Evolutionary conservation across 2,888 invertebrate species (phyloP), one percentile per base, ranked within the genome.

Genomic region (Ophioninae sp.): DNA sequence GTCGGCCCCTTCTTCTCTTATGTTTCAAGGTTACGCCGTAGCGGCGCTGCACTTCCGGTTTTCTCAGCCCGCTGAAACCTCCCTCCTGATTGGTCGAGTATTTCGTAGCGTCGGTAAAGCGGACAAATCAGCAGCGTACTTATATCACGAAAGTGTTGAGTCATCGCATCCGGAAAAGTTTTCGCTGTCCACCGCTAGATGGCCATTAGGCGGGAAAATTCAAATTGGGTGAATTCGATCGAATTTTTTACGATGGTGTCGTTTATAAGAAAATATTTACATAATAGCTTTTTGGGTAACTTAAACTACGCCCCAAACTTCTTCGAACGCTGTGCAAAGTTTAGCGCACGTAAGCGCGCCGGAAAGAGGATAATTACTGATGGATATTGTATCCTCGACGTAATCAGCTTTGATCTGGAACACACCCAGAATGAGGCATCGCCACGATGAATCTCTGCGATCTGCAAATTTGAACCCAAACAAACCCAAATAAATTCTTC

Each of bases 321-420:
- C 98, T 94, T 99, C 99, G 94, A 99, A 99, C 3, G 97, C 98
- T 69, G 96, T 95, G 93, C 98, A 99, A 72, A 99, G 92, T 93
- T 99, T 99, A 37, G 98, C 96, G 93, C 99, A 99, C 0, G 99
- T 97, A 80, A 99, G 94, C 10, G 99, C 99, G 30, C 97, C 99
- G 57, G 99, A 99, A 59, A 99, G 94, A 3, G 99, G 99, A 93
- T 98, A 99, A 92, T 97, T 98, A 92, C 99, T 99, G 79, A 99
- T 97, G 3, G 99, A 98, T 90, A 98, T 94, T 0, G 96, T 95
- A 85, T 97, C 97, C 94, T 99, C 99, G 0, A 96, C 95, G 93
- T 99, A 99, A 93, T 99, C 98, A 0, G 94, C 93, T 79, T 94
- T 93, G 7, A 96, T 94, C 95, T 96, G 90, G 65, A 93, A 89